Conservation (phyloP, 1,140 invertebrate genomes). For the Drosophila pachea region DNA sequence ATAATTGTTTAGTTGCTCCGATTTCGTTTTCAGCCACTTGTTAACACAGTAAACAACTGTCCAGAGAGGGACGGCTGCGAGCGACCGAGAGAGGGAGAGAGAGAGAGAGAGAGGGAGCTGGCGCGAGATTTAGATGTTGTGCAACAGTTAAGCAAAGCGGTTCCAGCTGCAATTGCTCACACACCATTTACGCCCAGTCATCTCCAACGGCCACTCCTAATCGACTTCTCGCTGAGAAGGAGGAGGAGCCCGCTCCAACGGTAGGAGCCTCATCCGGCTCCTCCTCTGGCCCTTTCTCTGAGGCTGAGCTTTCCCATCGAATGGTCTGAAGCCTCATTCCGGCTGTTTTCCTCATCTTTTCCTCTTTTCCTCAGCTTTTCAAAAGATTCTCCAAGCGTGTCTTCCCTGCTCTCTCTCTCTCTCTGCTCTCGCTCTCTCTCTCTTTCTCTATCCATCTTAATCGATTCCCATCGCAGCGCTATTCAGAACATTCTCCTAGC, state of each 20-base stretch:
- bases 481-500: no score
- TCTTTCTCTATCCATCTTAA: background rate
- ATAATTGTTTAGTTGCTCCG: constrained; percentile 42
- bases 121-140: background rate
- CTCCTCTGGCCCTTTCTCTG: no score
- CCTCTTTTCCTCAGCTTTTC: background rate
- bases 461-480: no score
- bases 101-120: background rate
- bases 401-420: background rate
- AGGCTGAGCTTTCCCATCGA: no score
- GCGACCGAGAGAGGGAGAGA: background rate
- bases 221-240: no score
- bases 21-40: background rate
- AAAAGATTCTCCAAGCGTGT: background rate
- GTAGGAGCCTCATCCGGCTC: no score
- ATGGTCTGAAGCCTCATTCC: no score
- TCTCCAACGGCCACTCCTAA: no score
- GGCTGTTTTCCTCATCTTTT: background rate
- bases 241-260: no score
- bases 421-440: background rate
- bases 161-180: background rate
- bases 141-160: background rate
- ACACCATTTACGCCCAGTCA: no score
- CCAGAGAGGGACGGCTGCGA: background rate
- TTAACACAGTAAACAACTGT: constrained; percentile 9